Evolutionary conservation across 1,140 invertebrate genomes (phyloP), one percentile per base, ranked within the genome.

Genomic region (Drosophila ercepeae): DNA sequence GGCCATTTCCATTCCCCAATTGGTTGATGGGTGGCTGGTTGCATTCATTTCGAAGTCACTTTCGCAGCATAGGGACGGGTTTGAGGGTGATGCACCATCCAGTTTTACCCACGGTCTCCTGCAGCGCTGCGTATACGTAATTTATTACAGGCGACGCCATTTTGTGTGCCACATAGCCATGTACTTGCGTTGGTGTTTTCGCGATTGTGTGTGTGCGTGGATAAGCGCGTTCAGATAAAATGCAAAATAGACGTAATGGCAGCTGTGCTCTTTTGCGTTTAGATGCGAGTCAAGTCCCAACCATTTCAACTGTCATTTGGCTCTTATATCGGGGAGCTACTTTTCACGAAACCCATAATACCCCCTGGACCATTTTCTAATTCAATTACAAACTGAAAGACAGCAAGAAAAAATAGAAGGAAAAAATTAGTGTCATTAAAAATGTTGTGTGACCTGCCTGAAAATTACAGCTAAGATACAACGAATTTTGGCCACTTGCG

Each of bases 61-160:
- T 13, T n/a, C n/a, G n/a, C n/a, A 4, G 5, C 23, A 36, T 61
- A 42, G 55, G 16, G 19, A 11, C 13, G 18, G 61, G 21, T 41
- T 13, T 18, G 5, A 8, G n/a, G 23, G 3, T 2, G 21, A 21
- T 21, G n/a, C n/a, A n/a, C n/a, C n/a, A n/a, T n/a, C n/a, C n/a
- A n/a, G n/a, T n/a, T n/a, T n/a, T n/a, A 44, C 60, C 65, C 73
- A 59, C 61, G 72, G 41, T 58, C 61, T 83, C 78, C 74, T 71
- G 72, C 74, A 82, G 44, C 53, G 78, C 63, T 82, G 78, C 78
- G 78, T 82, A 82, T 83, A 77, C 78, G 78, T 82, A 83, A 82
- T 82, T 82, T 82, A 82, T 82, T 82, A 82, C 78, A 82, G 76
- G 59, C 73, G 74, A 69, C 69, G 78, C 78, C 78, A 82, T 83